Evolutionary conservation across 2,888 invertebrate genomes (phyloP).

Genomic region (Caenorhabditis wallacei): DNA sequence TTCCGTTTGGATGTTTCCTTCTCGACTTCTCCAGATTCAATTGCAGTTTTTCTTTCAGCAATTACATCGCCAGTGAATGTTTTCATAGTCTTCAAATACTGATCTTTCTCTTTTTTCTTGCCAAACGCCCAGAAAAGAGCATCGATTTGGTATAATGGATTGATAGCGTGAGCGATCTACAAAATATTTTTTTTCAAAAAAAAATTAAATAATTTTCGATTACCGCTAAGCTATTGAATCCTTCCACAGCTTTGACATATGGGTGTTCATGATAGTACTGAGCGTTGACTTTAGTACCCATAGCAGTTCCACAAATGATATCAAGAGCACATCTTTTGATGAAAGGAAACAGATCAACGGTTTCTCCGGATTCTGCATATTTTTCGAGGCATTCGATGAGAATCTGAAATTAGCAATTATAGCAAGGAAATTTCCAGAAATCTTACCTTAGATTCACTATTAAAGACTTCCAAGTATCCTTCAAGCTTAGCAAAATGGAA

Average conservation of each 20-base stretch:
- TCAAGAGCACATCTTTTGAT: conserved; percentile 85
- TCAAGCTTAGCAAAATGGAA: conserved; percentile 85
- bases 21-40: conserved; percentile 45
- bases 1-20: conserved; percentile 50
- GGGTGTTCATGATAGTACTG: conserved; percentile 73
- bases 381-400: conserved; percentile 83
- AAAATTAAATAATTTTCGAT: conserved; percentile 40
- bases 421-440: neutral
- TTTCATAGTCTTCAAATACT: conserved; percentile 43
- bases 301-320: conserved; percentile 81
- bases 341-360: conserved; percentile 85
- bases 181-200: neutral
- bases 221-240: conserved; percentile 64
- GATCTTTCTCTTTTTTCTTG: conserved; percentile 36
- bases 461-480: conserved; percentile 80
- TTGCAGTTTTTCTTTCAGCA: conserved; percentile 40
- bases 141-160: conserved; percentile 16
- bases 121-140: conserved; percentile 45
- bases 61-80: conserved; percentile 53
- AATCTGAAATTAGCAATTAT: conserved; percentile 65
- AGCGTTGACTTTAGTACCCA: conserved; percentile 76
- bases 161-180: conserved; percentile 21
- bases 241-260: conserved; percentile 75
- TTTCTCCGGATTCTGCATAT: conserved; percentile 74
- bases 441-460: conserved; percentile 39